Percentiles rank a stretch among this genome's conserved stretches.
phyloP scores from a whole-genome alignment of 2,888 invertebrate genomes.

The Heterodera filipjevi region DNA sequence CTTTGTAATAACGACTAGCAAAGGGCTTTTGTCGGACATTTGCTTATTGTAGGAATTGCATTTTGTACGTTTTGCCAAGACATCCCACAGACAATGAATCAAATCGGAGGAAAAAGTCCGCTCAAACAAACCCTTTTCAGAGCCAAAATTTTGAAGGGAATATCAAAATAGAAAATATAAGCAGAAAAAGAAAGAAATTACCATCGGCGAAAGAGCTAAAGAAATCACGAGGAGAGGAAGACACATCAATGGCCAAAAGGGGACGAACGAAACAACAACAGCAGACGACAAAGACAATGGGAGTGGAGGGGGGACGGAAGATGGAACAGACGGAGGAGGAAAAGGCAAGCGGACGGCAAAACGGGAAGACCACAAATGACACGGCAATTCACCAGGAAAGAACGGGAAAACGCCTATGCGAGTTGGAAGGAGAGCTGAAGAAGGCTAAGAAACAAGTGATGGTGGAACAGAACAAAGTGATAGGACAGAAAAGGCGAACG shows the following conservation, averaged over 20 bases:
- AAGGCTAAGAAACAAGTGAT: constrained; percentile 31
- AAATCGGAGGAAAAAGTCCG: not conserved
- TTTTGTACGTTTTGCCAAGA: no score
- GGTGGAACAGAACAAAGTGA: constrained; percentile 37
- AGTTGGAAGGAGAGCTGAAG: constrained; percentile 27
- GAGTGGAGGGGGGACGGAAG: not conserved
- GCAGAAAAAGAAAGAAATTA: not conserved
- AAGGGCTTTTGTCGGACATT: no score
- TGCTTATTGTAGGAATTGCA: no score
- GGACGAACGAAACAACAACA: not conserved
- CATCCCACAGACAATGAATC: not conserved
- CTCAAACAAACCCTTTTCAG: no score
- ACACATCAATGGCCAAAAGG: not conserved
- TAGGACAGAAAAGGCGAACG: constrained; percentile 37
- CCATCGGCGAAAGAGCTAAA: not conserved
- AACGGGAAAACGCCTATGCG: constrained; percentile 24
- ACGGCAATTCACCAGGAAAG: not conserved
- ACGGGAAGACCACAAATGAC: not conserved
- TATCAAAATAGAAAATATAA: not conserved
- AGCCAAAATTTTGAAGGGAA: no score
- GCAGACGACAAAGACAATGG: not conserved
- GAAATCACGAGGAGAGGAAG: not conserved
- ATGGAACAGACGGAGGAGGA: not conserved
- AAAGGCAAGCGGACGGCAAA: no score
- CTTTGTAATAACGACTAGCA: no score